Base-by-base conservation (phyloP, 2,797 vertebrate species). In the Cynopterus sphinx region DNA sequence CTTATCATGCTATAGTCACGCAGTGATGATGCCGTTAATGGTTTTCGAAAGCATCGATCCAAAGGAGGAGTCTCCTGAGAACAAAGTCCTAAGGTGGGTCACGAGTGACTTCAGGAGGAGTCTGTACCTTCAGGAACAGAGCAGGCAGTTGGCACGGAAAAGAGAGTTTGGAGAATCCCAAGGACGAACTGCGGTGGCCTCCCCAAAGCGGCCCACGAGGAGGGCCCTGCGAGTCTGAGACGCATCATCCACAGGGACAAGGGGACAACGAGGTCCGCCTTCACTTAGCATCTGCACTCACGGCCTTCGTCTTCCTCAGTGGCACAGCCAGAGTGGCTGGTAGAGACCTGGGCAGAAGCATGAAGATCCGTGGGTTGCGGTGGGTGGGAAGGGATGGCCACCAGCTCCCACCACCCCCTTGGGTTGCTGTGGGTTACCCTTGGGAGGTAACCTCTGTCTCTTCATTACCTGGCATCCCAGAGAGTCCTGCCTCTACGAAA, bases 311-410 rank as follows among this genome's bases (percentile, higher is more conserved):
- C 39, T 4, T 68, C 22, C 73, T 8, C 24, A 9, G 28, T 11
- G 16, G 43, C 46, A 11, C 0, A 28, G 31, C 36, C 33, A 67
- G 51, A 0, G 15, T 19, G 22, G 3, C 24, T 5, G 8, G 49
- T 13, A 17, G 39, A 39, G 31, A 19, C 6, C 0, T 71, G n/a
- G 9, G 6, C 26, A 65, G 67, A 21, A 49, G 41, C 53, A 41
- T 1, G 3, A 0, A 43, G 22, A 26, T 24, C 43, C 21, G 7
- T 21, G 36, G 33, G n/a, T 3, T 0, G 6, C 19, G 11, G 10
- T 31, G 43, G 51, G 49, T 49, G 19, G 31, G 9, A 61, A 83
- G 68, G 86, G 21, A 15, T 22, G 13, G 46, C 31, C 71, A 9
- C n/a, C 39, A 16, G 21, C 61, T 24, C 57, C 3, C 36, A 6